Evolutionary conservation across 2,888 invertebrate species (phyloP).

Genomic region (Epistrophe eligans): DNA sequence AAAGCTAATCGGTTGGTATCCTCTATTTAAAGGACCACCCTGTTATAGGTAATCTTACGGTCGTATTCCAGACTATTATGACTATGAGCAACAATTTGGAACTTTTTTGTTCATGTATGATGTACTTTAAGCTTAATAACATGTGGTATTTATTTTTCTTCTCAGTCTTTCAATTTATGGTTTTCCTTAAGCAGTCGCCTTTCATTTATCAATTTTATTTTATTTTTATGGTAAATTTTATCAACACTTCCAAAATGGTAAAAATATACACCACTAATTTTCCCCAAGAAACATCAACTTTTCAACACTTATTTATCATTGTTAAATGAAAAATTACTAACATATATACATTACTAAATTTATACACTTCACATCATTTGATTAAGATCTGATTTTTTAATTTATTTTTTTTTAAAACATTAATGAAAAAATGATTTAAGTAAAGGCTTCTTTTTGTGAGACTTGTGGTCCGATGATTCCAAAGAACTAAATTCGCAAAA

Average conservation of each 20-base stretch:
- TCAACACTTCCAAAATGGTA: slow-evolving; percentile 19
- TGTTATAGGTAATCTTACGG: too few relatives aligned
- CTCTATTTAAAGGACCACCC: too few relatives aligned
- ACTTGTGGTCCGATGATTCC: too few relatives aligned
- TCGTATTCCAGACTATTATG: too few relatives aligned
- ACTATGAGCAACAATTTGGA: too few relatives aligned
- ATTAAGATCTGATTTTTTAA: neutral
- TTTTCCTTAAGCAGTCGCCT: neutral
- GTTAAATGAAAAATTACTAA: slow-evolving; percentile 56
- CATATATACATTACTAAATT: slow-evolving; percentile 12
- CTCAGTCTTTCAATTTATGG: neutral
- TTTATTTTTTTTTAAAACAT: neutral
- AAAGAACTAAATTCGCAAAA: too few relatives aligned
- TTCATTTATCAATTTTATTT: neutral
- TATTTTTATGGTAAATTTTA: slow-evolving; percentile 11
- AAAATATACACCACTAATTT: slow-evolving; percentile 46
- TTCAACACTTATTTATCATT: slow-evolving; percentile 68
- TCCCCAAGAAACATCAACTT: slow-evolving; percentile 40
- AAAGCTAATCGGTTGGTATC: too few relatives aligned
- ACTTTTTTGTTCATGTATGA: too few relatives aligned
- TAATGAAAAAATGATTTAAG: too few relatives aligned
- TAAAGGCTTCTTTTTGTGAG: too few relatives aligned
- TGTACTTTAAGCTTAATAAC: too few relatives aligned
- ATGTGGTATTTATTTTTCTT: neutral
- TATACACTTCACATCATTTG: neutral